phyloP scores from a whole-genome alignment of 2,113 vertebrate species.

The Bucco capensis region DNA sequence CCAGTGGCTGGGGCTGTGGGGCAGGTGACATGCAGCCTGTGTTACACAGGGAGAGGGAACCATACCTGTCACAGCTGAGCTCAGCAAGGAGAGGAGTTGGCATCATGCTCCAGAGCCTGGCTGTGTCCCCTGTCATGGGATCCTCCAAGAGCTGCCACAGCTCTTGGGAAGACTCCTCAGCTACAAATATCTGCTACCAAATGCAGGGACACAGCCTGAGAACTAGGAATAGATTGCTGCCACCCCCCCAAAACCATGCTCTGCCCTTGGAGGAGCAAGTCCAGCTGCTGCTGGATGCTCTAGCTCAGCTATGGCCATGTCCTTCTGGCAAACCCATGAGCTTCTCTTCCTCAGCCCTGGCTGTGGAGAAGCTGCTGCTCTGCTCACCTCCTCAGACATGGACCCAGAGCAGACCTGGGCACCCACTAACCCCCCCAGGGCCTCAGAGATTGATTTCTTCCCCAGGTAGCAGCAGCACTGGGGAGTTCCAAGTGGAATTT shows the following conservation, averaged over 20 bases:
- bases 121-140: accelerated
- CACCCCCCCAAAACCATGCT: accelerated
- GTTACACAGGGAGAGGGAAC: background rate
- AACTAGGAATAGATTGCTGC: accelerated
- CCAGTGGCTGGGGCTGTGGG: background rate
- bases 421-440: background rate
- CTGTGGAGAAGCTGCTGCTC: background rate
- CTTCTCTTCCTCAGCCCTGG: background rate
- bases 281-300: accelerated
- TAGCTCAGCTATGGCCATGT: accelerated
- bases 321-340: background rate
- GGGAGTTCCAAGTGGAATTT: accelerated
- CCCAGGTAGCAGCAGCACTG: background rate
- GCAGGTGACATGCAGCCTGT: background rate
- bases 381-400: accelerated
- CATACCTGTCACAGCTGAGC: background rate
- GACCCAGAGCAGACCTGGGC: background rate
- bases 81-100: background rate
- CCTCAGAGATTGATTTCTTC: background rate
- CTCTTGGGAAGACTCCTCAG: accelerated
- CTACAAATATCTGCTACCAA: accelerated
- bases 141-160: background rate
- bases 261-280: accelerated
- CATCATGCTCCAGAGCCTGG: accelerated
- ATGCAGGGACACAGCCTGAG: accelerated